Conservation (phyloP, 2,113 vertebrate species). For the Fulmarus glacialis region DNA sequence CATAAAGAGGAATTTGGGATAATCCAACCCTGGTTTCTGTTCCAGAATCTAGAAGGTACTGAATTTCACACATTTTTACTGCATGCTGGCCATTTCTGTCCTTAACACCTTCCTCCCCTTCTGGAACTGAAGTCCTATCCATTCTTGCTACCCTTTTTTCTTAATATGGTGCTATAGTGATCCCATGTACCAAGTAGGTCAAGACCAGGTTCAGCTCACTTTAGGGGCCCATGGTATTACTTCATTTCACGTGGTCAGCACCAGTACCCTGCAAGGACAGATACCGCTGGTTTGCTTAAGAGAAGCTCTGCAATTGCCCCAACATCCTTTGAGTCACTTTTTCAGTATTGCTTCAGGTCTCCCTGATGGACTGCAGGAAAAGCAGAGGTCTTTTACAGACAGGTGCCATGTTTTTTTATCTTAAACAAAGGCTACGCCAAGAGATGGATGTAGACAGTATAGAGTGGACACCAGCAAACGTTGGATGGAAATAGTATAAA, state of each 20-base stretch:
- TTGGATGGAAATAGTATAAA: background rate
- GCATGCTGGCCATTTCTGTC: fast-evolving
- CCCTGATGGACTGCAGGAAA: background rate
- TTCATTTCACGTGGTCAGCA: background rate
- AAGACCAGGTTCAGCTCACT: background rate
- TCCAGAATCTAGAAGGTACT: background rate
- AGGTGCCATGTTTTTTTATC: background rate
- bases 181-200: background rate
- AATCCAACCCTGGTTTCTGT: background rate
- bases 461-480: background rate
- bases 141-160: background rate
- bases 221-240: background rate
- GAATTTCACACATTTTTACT: background rate
- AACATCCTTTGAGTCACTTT: background rate
- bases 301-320: background rate
- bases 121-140: background rate
- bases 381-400: background rate
- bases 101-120: background rate
- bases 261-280: background rate
- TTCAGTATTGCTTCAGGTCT: background rate
- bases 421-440: background rate
- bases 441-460: background rate
- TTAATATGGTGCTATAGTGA: background rate
- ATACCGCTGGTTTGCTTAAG: background rate
- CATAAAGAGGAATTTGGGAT: background rate